Conservation (phyloP, 1,140 invertebrate species). For the Meteorus sp. region DNA sequence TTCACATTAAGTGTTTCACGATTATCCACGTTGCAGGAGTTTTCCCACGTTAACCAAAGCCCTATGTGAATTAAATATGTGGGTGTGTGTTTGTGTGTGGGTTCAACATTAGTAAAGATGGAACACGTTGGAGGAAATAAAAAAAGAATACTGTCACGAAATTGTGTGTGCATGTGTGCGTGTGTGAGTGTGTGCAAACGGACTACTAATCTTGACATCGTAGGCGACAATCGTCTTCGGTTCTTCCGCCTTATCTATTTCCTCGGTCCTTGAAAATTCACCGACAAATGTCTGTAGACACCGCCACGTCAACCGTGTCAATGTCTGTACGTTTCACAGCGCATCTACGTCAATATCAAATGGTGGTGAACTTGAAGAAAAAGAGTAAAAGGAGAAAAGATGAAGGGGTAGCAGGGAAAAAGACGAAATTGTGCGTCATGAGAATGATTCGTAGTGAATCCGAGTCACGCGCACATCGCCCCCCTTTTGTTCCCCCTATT, state of each 20-base stretch:
- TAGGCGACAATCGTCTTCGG: conserved; percentile 1
- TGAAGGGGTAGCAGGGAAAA: neutral
- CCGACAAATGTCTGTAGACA: neutral
- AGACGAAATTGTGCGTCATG: conserved; percentile 2
- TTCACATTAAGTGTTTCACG: too few relatives aligned
- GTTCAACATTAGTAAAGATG: too few relatives aligned
- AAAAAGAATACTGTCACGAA: conserved; percentile 33
- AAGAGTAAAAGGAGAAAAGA: neutral
- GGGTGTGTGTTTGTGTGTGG: too few relatives aligned
- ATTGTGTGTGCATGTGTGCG: conserved; percentile 22
- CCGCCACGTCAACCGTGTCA: neutral
- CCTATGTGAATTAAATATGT: too few relatives aligned
- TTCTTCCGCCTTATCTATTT: neutral
- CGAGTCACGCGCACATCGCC: conserved; percentile 2
- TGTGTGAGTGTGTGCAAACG: conserved; percentile 34
- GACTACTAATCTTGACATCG: conserved; percentile 41
- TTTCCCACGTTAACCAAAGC: conserved; percentile 13
- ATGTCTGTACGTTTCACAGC: too few relatives aligned
- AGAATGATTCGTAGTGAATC: conserved; percentile 11
- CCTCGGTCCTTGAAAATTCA: conserved; percentile 12
- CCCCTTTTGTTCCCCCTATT: neutral
- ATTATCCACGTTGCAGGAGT: conserved; percentile 2
- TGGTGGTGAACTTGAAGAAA: neutral
- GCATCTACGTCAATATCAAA: conserved; percentile 1
- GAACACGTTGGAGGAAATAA: too few relatives aligned